phyloP scores from a whole-genome alignment of 2,888 invertebrate genomes.

The Nemurella pictetii region DNA sequence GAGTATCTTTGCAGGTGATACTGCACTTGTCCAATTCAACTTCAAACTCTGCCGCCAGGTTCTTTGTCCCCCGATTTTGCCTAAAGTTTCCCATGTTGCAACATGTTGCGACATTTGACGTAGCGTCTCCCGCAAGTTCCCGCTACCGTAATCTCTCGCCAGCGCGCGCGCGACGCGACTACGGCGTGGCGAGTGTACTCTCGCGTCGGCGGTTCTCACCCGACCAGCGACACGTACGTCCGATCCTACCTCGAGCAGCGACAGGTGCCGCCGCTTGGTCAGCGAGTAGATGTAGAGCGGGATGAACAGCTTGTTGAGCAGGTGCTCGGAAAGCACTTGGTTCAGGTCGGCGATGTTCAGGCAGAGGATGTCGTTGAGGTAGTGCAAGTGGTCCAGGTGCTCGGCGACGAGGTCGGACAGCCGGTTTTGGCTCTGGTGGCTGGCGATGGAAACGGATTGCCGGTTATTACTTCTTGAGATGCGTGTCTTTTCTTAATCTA shows the following conservation, averaged over 20 bases:
- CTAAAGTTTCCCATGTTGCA: no score
- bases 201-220: background rate
- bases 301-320: constrained; percentile 88
- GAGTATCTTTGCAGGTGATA: no score
- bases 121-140: no score
- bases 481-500: no score
- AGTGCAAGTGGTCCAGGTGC: constrained; percentile 96
- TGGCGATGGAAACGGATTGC: constrained; percentile 53
- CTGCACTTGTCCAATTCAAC: no score
- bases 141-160: no score
- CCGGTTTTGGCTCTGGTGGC: constrained; percentile 87
- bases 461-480: background rate
- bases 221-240: background rate
- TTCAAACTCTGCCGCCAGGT: no score
- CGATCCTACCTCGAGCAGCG: constrained; percentile 44
- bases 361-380: constrained; percentile 93
- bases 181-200: no score
- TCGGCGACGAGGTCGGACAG: constrained; percentile 94
- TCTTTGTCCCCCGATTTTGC: no score
- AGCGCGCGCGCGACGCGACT: no score
- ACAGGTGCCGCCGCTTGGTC: constrained; percentile 53
- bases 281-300: constrained; percentile 93
- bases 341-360: constrained; percentile 91
- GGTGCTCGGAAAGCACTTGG: constrained; percentile 90
- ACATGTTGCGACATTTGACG: no score